Evolutionary conservation across 53 echinoderm and acorn worm species (phyloP), one percentile per base, ranked within the genome.

Genomic region (Glandiceps talaboti): DNA sequence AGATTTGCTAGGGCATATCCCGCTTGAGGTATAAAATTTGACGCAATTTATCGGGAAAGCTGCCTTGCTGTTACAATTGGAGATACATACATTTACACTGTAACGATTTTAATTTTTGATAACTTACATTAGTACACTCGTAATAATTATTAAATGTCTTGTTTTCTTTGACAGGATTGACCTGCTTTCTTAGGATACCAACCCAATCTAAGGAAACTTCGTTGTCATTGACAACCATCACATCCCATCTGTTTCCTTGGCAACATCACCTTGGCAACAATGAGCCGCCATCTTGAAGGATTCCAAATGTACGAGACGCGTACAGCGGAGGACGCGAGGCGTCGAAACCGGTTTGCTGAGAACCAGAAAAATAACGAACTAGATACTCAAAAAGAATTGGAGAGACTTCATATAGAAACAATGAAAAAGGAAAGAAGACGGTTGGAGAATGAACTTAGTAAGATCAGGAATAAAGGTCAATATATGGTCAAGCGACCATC

Each of bases 351-450:
- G 64, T 45, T 12, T 45, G 64, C 64, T 6, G 64, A 45, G 20
- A 45, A 6, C 64, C 64, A 45, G 64, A 45, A 45, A 20, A 45
- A 45, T 45, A 6, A 86, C 31, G 90, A 92, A 74, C 78, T 92
- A 28, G 92, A 90, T 26, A 83, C 89, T 0, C 87, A 92, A 31
- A 82, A 87, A n/a, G 90, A 90, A 14, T 81, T 95, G 80, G 92
- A 95, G 33, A 83, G 87, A 28, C 88, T 92, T 79, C 96, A 95
- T 33, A 77, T 95, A 26, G 86, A 86, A 81, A 92, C 96, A 1
- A 92, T 95, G 74, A 88, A 92, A 1, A 90, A 86, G 64, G 96
- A 95, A 82, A 92, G 92, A 85, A 85, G 92, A 75, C 75, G 83
- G 78, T 73, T 95, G 76, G 92, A 95, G 79, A 83, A 88, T 64